These are phyloP conservation scores for Paralichthys olivaceus DNA, from an alignment of 2,113 vertebrate species.

Conservation along the genomic window DNA sequence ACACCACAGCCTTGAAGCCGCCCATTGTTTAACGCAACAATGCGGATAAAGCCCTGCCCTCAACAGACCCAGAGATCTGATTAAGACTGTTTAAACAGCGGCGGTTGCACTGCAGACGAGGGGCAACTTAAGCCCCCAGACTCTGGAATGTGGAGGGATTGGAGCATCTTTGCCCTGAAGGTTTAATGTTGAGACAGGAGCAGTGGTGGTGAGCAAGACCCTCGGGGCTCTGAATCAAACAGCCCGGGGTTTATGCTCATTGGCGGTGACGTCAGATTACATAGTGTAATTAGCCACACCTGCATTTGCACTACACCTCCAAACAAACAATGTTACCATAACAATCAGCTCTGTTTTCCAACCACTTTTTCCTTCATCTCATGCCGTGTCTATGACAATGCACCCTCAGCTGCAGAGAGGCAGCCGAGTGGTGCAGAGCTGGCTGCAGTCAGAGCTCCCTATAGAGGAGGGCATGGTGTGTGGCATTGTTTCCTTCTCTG, in stretches of 20 bases:
- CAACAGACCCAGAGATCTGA: slow-evolving; percentile 65
- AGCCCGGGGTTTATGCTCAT: slow-evolving; percentile 45
- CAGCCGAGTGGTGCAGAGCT: slow-evolving; percentile 21
- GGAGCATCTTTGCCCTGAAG: slow-evolving; percentile 53
- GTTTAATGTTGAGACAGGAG: slow-evolving; percentile 50
- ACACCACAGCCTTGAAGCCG: slow-evolving; percentile 40
- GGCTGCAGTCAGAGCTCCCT: slow-evolving; percentile 23
- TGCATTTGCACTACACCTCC: slow-evolving; percentile 62
- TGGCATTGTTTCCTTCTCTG: slow-evolving; percentile 49
- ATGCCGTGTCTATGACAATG: slow-evolving; percentile 74
- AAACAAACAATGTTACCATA: slow-evolving; percentile 74
- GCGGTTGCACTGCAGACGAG: slow-evolving; percentile 32
- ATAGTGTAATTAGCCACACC: slow-evolving; percentile 66
- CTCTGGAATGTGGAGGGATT: slow-evolving; percentile 63
- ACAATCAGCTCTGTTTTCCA: slow-evolving; percentile 60
- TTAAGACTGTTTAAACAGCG: slow-evolving; percentile 69
- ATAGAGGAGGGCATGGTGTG: slow-evolving; percentile 34
- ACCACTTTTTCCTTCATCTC: slow-evolving; percentile 42
- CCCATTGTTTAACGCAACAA: slow-evolving; percentile 70
- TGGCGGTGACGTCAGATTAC: slow-evolving; percentile 46
- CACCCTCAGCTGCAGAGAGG: slow-evolving; percentile 31
- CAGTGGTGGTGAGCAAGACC: slow-evolving; percentile 35
- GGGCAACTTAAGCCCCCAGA: slow-evolving; percentile 38
- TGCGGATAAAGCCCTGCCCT: slow-evolving; percentile 52
- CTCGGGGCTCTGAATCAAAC: slow-evolving; percentile 48